Evolutionary conservation across 2,888 invertebrate genomes (phyloP), one percentile per base, ranked within the genome.

Genomic region (Lasioglossum zephyrum): DNA sequence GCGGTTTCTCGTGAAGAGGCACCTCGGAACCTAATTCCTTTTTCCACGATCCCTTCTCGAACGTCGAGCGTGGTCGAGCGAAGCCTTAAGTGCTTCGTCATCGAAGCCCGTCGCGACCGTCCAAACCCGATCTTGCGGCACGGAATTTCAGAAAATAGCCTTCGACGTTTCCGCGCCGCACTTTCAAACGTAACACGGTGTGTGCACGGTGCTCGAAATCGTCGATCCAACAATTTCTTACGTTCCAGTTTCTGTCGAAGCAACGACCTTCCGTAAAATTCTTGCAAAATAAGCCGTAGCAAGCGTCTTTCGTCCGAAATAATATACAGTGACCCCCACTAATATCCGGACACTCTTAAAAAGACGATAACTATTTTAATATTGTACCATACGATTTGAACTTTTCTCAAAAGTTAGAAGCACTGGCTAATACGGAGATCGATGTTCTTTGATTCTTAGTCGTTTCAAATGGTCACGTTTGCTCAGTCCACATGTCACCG

Each of bases 71-170:
- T 44, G 63, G 76, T 63, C 63, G 44, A 31, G 63, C 76, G 76
- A 76, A 76, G 76, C 76, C 76, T 36, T 76, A 76, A 76, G 76
- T 63, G 76, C 76, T 76, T 66, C 76, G 76, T 76, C 76, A 76
- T 76, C 57, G 60, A 66, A 76, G 63, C 44, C 77, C n/a, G 49
- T 36, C 31, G 57, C 66, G 66, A 31, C 66, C 22, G 66, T 63
- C 36, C 36, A 18, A 18, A 22, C 66, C 31, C 49, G 77, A 66
- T 60, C 63, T 66, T 69, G 66, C 49, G 47, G 66, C 66, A 49
- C 47, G 75, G 44, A 44, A 31, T 41, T 63, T 63, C 57, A 57
- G 39, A 73, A 73, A 73, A 66, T 39, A 69, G 39, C 69, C 69
- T 63, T 63, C 63, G 31, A 63, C 63, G 16, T 63, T 63, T 63